Percentiles rank a stretch among this genome's conserved stretches.
phyloP scores from a whole-genome alignment of 2,797 vertebrate genomes.

The Trachops cirrhosus region DNA sequence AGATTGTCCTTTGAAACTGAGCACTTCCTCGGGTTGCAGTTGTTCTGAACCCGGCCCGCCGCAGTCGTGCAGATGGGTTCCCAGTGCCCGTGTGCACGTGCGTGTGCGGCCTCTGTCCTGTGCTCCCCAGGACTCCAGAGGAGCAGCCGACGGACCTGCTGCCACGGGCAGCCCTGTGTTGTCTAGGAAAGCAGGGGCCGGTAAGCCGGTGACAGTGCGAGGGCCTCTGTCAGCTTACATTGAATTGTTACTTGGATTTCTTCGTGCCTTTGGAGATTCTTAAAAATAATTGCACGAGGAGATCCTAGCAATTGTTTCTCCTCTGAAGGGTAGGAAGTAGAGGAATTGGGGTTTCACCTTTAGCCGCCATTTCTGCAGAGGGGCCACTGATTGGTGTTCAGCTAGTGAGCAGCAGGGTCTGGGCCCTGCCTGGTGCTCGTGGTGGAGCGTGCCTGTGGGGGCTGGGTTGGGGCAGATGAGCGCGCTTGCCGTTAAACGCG shows the following conservation, averaged over 20 bases:
- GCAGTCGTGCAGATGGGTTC: too few species aligned
- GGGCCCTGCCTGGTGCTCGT: background rate
- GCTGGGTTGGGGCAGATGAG: background rate
- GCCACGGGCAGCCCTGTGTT: background rate
- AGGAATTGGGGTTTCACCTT: background rate
- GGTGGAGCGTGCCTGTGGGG: background rate
- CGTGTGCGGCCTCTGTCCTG: fast-evolving
- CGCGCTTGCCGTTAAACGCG: background rate
- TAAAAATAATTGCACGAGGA: background rate
- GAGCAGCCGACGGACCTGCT: background rate
- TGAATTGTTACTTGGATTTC: background rate
- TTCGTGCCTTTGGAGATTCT: background rate
- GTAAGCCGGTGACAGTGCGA: background rate
- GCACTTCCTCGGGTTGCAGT: background rate
- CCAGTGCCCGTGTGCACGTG: background rate
- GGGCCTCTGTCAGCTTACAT: background rate
- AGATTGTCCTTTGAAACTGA: background rate
- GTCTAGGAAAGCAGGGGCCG: background rate
- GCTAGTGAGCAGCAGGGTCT: background rate
- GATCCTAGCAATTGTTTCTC: background rate
- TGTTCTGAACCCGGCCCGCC: background rate
- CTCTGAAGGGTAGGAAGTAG: background rate
- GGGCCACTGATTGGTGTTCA: background rate
- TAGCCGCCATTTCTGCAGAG: background rate
- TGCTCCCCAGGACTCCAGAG: background rate